Evolutionary conservation across 2,888 invertebrate species (phyloP).

Genomic region (Petrolisthes cinctipes): DNA sequence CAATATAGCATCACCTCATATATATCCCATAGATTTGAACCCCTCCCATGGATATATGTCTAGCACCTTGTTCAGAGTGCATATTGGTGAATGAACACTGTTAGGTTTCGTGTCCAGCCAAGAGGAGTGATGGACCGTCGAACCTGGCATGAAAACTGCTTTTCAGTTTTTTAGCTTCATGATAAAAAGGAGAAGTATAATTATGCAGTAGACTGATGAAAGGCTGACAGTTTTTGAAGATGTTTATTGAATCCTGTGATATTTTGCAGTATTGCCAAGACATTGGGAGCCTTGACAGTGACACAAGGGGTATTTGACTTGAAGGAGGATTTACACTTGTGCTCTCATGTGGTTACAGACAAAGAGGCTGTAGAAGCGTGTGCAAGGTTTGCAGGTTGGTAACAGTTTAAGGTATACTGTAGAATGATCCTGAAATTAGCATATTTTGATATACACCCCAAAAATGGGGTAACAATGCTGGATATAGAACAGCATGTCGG

Average conservation of each 20-base stretch:
- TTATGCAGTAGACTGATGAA: too few species aligned
- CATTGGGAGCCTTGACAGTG: conserved; percentile 70
- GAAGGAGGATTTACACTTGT: conserved; percentile 68
- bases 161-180: too few species aligned
- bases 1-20: too few species aligned
- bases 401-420: neutral
- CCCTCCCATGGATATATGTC: too few species aligned
- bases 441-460: neutral
- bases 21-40: too few species aligned
- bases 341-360: conserved; percentile 71
- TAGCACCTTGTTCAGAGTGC: too few species aligned
- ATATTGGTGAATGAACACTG: too few species aligned
- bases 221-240: neutral
- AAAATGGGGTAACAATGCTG: neutral
- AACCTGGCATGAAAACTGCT: too few species aligned
- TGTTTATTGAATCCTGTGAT: conserved; percentile 7
- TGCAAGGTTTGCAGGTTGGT: conserved; percentile 70
- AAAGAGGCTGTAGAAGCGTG: conserved; percentile 70
- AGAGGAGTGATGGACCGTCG: too few species aligned
- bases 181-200: too few species aligned
- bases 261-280: conserved; percentile 70
- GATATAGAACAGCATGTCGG: neutral
- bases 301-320: conserved; percentile 68
- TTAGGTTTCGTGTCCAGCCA: too few species aligned
- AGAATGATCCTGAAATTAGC: neutral